Percentiles rank a stretch among this genome's conserved stretches.
phyloP scores from a whole-genome alignment of 37 sponge, comb jelly and placozoan species.

The Halisarca cf. caerulea region DNA sequence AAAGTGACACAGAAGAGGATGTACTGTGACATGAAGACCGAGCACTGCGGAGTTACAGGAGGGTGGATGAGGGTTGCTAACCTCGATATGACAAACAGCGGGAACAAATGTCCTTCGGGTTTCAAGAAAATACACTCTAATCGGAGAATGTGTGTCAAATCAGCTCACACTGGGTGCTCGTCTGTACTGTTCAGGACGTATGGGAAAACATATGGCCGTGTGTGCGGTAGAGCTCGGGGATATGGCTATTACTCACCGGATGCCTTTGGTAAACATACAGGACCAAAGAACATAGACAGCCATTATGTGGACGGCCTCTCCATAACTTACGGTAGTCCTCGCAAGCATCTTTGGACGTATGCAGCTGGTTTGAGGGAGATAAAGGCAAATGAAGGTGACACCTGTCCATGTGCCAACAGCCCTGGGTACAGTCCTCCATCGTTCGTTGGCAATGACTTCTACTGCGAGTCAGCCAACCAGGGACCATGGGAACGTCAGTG shows the following conservation, averaged over 20 bases:
- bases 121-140: not conserved
- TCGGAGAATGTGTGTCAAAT: too few species aligned
- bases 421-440: not conserved
- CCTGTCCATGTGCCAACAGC: not conserved
- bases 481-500: not conserved
- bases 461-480: constrained; percentile 2
- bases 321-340: not conserved
- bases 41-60: not conserved
- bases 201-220: not conserved
- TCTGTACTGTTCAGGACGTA: not conserved
- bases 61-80: constrained; percentile 17
- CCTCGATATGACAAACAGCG: not conserved
- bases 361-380: not conserved
- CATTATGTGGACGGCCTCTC: not conserved
- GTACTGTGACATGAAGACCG: not conserved
- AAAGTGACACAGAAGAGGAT: not conserved
- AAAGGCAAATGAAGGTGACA: too few species aligned
- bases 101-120: not conserved
- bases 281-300: not conserved
- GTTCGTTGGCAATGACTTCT: constrained; percentile 27
- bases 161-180: too few species aligned
- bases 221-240: constrained; percentile 9
- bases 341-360: not conserved
- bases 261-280: not conserved
- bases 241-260: not conserved